These are phyloP conservation scores for Oasisia sp. DNA, from an alignment of 2,888 invertebrate genomes.

Conservation along the genomic window DNA sequence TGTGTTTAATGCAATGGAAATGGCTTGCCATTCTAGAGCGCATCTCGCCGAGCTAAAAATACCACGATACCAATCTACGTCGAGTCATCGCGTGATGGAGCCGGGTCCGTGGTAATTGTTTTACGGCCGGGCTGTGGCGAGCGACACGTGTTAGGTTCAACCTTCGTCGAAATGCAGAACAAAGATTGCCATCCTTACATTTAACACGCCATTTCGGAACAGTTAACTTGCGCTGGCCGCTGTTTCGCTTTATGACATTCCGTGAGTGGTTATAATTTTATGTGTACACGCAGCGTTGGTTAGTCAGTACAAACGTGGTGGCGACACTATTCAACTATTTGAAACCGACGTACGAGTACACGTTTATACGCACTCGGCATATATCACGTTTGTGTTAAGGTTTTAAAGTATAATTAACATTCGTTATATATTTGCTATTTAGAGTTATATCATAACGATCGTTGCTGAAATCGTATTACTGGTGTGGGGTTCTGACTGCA, in stretches of 20 bases:
- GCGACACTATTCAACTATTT: too few species aligned
- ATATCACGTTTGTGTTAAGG: too few species aligned
- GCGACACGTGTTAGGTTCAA: background rate
- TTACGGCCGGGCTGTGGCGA: background rate
- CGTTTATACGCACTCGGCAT: too few species aligned
- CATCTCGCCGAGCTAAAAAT: background rate
- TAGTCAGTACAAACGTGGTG: too few species aligned
- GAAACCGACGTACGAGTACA: too few species aligned
- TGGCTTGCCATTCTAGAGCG: background rate
- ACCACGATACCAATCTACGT: slow-evolving; percentile 9
- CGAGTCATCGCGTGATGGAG: background rate
- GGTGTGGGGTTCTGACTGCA: too few species aligned
- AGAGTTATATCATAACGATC: too few species aligned
- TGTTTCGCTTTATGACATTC: background rate
- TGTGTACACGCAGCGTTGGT: background rate
- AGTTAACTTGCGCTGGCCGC: background rate
- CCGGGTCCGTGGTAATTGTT: background rate
- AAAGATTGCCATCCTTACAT: background rate
- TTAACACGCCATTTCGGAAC: background rate
- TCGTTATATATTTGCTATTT: too few species aligned
- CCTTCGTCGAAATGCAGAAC: background rate
- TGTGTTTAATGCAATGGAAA: background rate
- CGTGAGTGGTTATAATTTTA: background rate
- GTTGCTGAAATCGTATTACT: too few species aligned
- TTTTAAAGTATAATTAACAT: too few species aligned